Base-by-base conservation (phyloP, 2,888 invertebrate genomes). In the Abscondita cerata region DNA sequence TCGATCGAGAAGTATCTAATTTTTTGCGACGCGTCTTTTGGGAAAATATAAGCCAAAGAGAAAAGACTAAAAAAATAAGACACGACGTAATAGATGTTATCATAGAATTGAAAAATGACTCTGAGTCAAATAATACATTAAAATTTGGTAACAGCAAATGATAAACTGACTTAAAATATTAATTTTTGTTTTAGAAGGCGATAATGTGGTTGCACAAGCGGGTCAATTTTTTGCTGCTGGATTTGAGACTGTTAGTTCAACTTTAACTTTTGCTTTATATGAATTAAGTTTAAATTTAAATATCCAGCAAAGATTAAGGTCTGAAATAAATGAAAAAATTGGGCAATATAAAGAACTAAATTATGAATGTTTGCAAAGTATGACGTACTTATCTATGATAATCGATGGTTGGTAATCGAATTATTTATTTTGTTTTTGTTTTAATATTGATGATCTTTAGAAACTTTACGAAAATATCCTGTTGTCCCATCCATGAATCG, bases 201-300 rank as follows among this genome's bases (percentile, higher is more conserved):
- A 84, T 79, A 81, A 83, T 60, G 83, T 85, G 72, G 82, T 84
- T 34, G 85, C 86, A 0, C 85, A 86, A 56, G 83, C 84, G 0
- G 83, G 85, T 68, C 83, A 86, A 53, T 86, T 87, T 67, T 86
- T 86, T 73, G 77, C 84, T 8, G 87, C 86, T 0, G 87, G 87
- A 0, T 87, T 84, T 72, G 87, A 87, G 75, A 87, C 87, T 3
- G 84, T 86, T 0, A 84, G 85, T 0, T 83, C 85, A 0, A 84
- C 85, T 0, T 78, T 86, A 47, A 83, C 84, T 18, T 86, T 85
- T 70, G 76, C 84, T 5, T 77, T 86, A 82, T n/a, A n/a, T n/a
- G n/a, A n/a, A n/a, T n/a, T n/a, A n/a, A n/a, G n/a, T n/a, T n/a
- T n/a, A n/a, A n/a, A n/a, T n/a, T n/a, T n/a, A n/a, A n/a, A n/a